These are phyloP conservation scores for Caenorhabditis sp. DNA, from an alignment of 2,888 invertebrate genomes.

Conservation along the genomic window DNA sequence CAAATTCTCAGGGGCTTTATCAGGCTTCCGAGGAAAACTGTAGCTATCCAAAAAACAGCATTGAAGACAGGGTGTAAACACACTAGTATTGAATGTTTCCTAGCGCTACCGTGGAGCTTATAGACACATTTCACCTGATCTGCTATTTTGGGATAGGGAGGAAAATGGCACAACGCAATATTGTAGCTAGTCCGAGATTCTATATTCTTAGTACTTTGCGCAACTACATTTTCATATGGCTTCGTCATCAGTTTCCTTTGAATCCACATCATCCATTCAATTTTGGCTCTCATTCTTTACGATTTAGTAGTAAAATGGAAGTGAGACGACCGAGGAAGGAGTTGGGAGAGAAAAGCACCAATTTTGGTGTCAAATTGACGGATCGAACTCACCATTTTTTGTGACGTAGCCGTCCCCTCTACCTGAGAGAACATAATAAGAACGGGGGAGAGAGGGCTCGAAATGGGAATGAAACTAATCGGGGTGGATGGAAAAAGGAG, in stretches of 20 bases:
- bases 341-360: conserved; percentile 23
- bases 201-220: conserved; percentile 2
- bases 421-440: conserved; percentile 8
- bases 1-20: not conserved
- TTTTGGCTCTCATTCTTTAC: conserved; percentile 21
- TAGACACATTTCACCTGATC: conserved; percentile 15
- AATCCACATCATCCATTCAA: conserved; percentile 13
- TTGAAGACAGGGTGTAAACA: not conserved
- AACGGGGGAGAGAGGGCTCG: conserved; percentile 1
- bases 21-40: not conserved
- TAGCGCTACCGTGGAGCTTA: not conserved
- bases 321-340: not conserved
- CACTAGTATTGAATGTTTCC: not conserved
- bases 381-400: conserved; percentile 50
- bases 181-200: not conserved
- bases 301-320: conserved; percentile 20
- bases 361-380: conserved; percentile 55
- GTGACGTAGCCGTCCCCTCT: conserved; percentile 29
- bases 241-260: conserved; percentile 1
- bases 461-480: conserved; percentile 38
- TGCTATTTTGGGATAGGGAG: conserved; percentile 2
- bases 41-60: not conserved
- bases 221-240: conserved; percentile 17
- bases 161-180: conserved; percentile 1
- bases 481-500: not conserved